phyloP scores from a whole-genome alignment of 2,797 vertebrate genomes.

The Tauraco hartlaubi region DNA sequence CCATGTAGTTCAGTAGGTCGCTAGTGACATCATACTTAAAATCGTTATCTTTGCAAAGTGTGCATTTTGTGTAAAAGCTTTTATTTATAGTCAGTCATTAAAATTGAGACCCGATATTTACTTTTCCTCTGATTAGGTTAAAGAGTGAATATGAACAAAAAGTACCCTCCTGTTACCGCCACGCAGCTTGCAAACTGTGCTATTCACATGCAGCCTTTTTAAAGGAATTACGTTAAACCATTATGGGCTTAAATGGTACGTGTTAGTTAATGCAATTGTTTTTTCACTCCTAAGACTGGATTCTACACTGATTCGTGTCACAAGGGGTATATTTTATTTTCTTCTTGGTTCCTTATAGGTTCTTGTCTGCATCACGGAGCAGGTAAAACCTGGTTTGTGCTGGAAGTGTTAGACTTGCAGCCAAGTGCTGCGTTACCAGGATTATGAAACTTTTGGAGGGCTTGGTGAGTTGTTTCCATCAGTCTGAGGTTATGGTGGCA shows the following conservation, averaged over 20 bases:
- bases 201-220: background rate
- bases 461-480: background rate
- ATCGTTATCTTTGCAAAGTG: constrained; percentile 50
- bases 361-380: background rate
- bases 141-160: constrained; percentile 56
- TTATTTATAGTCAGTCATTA: constrained; percentile 70
- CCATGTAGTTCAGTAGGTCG: constrained; percentile 65
- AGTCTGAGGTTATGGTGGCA: background rate
- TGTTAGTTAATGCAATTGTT: background rate
- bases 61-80: constrained; percentile 65
- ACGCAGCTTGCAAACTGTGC: constrained; percentile 14
- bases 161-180: background rate
- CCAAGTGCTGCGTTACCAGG: background rate
- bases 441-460: background rate
- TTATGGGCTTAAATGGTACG: background rate
- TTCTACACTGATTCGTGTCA: background rate
- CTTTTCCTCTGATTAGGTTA: constrained; percentile 65
- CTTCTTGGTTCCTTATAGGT: background rate
- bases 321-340: background rate
- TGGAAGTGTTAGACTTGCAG: background rate
- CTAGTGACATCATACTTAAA: constrained; percentile 71
- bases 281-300: background rate
- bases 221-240: constrained; percentile 14
- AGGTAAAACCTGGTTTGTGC: background rate
- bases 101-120: constrained; percentile 66